A percentile compares a stretch with the other conserved stretches of the same genome.
These are phyloP conservation scores for Hymenochirus boettgeri DNA, from an alignment of 2,113 vertebrate genomes.

Conservation along the genomic window DNA sequence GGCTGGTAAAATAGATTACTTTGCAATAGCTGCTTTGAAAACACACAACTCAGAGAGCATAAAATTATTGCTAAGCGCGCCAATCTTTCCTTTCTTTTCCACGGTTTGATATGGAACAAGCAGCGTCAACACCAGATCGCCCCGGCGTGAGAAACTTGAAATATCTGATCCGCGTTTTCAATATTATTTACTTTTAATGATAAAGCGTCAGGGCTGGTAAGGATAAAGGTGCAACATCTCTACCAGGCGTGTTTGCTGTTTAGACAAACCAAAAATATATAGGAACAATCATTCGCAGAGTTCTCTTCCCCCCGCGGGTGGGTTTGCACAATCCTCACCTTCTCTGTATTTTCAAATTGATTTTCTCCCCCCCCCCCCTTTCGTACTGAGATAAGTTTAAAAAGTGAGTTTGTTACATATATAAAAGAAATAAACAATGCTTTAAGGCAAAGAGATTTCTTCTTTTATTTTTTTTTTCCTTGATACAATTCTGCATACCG, in stretches of 20 bases:
- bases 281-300: constrained; percentile 49
- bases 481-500: constrained; percentile 45
- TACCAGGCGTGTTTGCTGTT: constrained; percentile 44
- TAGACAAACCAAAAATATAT: constrained; percentile 53
- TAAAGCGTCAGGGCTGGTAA: constrained; percentile 44
- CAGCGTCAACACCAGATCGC: constrained; percentile 71
- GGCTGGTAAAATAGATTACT: constrained; percentile 88
- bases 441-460: constrained; percentile 13
- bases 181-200: constrained; percentile 58
- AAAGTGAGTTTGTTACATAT: constrained; percentile 31
- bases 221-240: constrained; percentile 48
- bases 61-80: constrained; percentile 81
- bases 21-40: constrained; percentile 88
- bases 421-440: constrained; percentile 33
- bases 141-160: constrained; percentile 65
- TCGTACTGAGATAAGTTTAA: constrained; percentile 46
- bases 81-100: constrained; percentile 57
- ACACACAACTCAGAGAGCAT: constrained; percentile 85
- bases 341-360: constrained; percentile 46
- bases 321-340: constrained; percentile 52
- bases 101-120: constrained; percentile 63
- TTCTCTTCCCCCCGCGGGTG: constrained; percentile 49
- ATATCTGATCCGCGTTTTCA: constrained; percentile 48
- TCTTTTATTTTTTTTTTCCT: constrained; percentile 22
- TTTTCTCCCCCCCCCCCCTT: constrained; percentile 52